These are phyloP conservation scores for Synergus japonicus DNA, from an alignment of 2,888 invertebrate species.

Conservation along the genomic window DNA sequence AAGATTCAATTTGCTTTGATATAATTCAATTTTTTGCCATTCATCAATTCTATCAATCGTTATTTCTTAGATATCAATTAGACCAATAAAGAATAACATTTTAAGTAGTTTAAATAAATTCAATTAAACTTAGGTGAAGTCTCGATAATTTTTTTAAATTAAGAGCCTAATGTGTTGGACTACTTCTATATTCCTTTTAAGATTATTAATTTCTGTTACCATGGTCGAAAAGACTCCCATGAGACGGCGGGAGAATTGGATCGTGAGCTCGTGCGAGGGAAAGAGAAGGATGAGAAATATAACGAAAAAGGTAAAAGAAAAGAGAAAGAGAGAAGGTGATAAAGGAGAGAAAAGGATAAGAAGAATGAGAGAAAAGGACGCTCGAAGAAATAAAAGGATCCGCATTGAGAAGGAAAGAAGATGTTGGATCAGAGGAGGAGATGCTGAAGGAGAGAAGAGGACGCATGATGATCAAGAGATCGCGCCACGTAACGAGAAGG, in stretches of 20 bases:
- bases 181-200: conserved; percentile 48
- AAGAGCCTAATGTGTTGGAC: neutral
- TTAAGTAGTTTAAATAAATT: no score
- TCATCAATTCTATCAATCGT: neutral
- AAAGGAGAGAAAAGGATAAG: conserved; percentile 28
- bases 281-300: conserved; percentile 25
- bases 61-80: no score
- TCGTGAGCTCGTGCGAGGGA: conserved; percentile 42
- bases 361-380: conserved; percentile 38
- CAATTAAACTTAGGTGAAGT: neutral
- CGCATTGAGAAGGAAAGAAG: conserved; percentile 45
- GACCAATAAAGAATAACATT: neutral
- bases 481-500: conserved; percentile 46
- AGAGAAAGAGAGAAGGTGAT: conserved; percentile 44
- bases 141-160: neutral
- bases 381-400: conserved; percentile 41
- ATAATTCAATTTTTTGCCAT: neutral
- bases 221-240: conserved; percentile 51
- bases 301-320: neutral
- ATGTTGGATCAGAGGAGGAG: conserved; percentile 29
- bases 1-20: no score
- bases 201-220: conserved; percentile 57
- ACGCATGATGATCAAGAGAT: conserved; percentile 45
- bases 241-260: conserved; percentile 48
- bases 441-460: conserved; percentile 44